Evolutionary conservation across 2,888 invertebrate genomes (phyloP).

Genomic region (Achlya flavicornis): DNA sequence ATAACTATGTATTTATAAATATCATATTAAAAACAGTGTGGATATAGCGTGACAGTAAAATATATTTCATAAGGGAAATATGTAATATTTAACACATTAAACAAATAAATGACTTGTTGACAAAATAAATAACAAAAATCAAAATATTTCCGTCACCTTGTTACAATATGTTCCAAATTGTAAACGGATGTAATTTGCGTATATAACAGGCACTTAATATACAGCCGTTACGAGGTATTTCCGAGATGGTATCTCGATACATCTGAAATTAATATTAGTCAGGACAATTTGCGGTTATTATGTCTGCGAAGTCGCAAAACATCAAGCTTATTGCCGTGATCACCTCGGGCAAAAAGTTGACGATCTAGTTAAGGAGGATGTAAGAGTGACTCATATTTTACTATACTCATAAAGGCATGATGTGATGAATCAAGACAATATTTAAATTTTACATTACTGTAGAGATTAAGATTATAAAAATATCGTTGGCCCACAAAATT

Average conservation of each 20-base stretch:
- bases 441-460: too few relatives aligned
- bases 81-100: too few relatives aligned
- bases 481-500: too few relatives aligned
- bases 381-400: conserved; percentile 35
- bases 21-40: too few relatives aligned
- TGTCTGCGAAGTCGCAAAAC: conserved; percentile 38
- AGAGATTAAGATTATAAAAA: too few relatives aligned
- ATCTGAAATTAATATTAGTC: conserved; percentile 53
- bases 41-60: too few relatives aligned
- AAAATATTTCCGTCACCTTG: background rate
- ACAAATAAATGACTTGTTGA: background rate
- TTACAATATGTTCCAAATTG: conserved; percentile 12
- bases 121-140: background rate
- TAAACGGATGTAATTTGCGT: conserved; percentile 54
- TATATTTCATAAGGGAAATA: too few relatives aligned
- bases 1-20: too few relatives aligned
- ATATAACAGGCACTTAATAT: conserved; percentile 58
- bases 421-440: too few relatives aligned
- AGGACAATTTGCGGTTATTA: conserved; percentile 45
- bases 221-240: conserved; percentile 48
- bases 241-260: conserved; percentile 49
- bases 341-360: conserved; percentile 30
- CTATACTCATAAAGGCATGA: background rate
- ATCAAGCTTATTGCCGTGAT: conserved; percentile 23
- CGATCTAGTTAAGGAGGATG: conserved; percentile 33